These are phyloP conservation scores for Synanthedon tipuliformis DNA, from an alignment of 2,888 invertebrate species.

Conservation along the genomic window DNA sequence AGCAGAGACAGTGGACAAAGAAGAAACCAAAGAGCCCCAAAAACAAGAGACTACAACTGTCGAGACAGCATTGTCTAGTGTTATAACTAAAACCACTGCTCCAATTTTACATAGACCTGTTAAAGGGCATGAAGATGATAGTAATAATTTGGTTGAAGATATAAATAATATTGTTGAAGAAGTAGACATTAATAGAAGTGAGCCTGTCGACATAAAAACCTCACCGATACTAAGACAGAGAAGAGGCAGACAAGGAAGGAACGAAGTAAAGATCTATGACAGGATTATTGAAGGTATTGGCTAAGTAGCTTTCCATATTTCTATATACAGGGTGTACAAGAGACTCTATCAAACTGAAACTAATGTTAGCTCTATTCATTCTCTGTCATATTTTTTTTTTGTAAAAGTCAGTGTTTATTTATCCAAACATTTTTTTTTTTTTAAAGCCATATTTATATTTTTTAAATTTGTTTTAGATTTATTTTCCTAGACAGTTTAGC, in stretches of 20 bases:
- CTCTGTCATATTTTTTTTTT: too few relatives aligned
- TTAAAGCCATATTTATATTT: too few relatives aligned
- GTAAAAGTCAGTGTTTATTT: too few relatives aligned
- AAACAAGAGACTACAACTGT: slow-evolving; percentile 11
- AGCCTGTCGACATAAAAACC: slow-evolving; percentile 55
- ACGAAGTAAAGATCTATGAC: slow-evolving; percentile 65
- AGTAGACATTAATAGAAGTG: slow-evolving; percentile 19
- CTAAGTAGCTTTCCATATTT: neutral
- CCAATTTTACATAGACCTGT: slow-evolving; percentile 24
- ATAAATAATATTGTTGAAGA: slow-evolving; percentile 24
- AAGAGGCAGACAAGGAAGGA: slow-evolving; percentile 51
- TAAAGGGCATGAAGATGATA: slow-evolving; percentile 13
- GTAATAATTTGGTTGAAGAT: slow-evolving; percentile 2
- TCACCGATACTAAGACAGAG: slow-evolving; percentile 46
- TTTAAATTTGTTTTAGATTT: too few relatives aligned
- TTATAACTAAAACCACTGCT: slow-evolving; percentile 20
- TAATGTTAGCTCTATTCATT: too few relatives aligned
- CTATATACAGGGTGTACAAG: neutral
- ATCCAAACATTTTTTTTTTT: too few relatives aligned
- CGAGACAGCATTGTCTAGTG: slow-evolving; percentile 24
- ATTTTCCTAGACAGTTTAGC: too few relatives aligned
- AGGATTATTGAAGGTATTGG: slow-evolving; percentile 55
- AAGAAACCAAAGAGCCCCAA: slow-evolving; percentile 3
- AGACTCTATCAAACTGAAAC: too few relatives aligned
- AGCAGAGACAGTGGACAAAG: neutral